A percentile compares a stretch with the other conserved stretches of the same genome.
Conservation (phyloP, 1,140 invertebrate species). For the Leptinotarsa lineolata region DNA sequence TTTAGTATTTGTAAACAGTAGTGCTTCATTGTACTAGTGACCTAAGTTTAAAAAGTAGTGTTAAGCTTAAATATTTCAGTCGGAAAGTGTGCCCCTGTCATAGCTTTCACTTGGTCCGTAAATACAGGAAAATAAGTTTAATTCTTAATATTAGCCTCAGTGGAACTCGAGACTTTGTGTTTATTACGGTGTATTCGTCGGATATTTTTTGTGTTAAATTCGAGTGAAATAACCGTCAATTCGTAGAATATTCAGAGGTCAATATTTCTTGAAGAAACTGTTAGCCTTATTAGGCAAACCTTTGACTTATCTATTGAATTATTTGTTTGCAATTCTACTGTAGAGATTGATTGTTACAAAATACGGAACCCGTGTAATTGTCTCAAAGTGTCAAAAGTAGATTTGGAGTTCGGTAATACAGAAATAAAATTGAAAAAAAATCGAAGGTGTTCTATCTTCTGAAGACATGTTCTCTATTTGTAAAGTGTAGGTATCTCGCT, state of each 20-base stretch:
- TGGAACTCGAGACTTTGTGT: slow-evolving; percentile 31
- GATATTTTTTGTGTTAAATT: neutral
- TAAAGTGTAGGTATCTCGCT: slow-evolving; percentile 35
- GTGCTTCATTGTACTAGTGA: slow-evolving; percentile 28
- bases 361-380: neutral
- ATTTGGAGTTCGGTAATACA: neutral
- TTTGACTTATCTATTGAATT: slow-evolving; percentile 34
- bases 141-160: slow-evolving; percentile 39
- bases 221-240: slow-evolving; percentile 17
- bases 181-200: slow-evolving; percentile 26
- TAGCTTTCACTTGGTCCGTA: slow-evolving; percentile 49
- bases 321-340: slow-evolving; percentile 8
- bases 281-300: slow-evolving; percentile 50
- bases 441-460: slow-evolving; percentile 28
- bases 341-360: slow-evolving; percentile 18
- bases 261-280: slow-evolving; percentile 43
- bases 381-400: neutral
- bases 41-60: slow-evolving; percentile 16
- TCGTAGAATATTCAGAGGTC: slow-evolving; percentile 42
- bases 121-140: slow-evolving; percentile 46
- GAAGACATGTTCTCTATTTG: slow-evolving; percentile 30
- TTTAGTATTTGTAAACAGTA: slow-evolving; percentile 33
- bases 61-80: slow-evolving; percentile 27
- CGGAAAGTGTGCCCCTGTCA: slow-evolving; percentile 48
- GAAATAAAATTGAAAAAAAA: slow-evolving; percentile 19